These are phyloP conservation scores for honey bee (Apis mellifera) DNA, from an alignment of 1,140 invertebrate genomes.

Conservation along the genomic window Amel_HAv3.1 CM009939.2:3973001-3973500, in stretches of 20 bases:
- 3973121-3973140: too few relatives aligned
- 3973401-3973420: too few relatives aligned
- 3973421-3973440: background rate
- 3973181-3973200: background rate
- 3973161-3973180: background rate
- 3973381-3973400: conserved; percentile 2
- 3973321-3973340: conserved; percentile 40
- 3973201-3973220: background rate
- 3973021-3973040: too few relatives aligned
- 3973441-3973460: background rate
- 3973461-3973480: background rate
- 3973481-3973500: background rate
- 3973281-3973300: conserved; percentile 16
- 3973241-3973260: background rate
- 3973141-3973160: too few relatives aligned
- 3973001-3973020: too few relatives aligned
- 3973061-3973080: too few relatives aligned
- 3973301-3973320: conserved; percentile 45
- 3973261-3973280: background rate
- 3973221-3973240: background rate
- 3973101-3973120: background rate
- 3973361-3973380: conserved; percentile 41
- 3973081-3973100: background rate
- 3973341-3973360: conserved; percentile 37
- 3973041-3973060: too few relatives aligned